These are phyloP conservation scores for Eudasyphora cyanicolor DNA, from an alignment of 2,888 invertebrate genomes.

Conservation along the genomic window DNA sequence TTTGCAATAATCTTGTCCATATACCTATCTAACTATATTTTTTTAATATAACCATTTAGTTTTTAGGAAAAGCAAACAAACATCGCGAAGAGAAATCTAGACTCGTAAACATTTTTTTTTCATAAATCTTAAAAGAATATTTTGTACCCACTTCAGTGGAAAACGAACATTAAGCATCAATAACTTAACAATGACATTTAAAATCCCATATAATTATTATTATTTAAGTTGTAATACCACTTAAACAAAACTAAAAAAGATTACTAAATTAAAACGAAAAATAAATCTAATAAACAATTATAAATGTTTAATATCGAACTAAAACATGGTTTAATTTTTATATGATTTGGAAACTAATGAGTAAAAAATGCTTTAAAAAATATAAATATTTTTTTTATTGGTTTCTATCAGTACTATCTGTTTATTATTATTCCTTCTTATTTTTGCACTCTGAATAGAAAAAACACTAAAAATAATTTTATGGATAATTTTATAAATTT, in stretches of 20 bases:
- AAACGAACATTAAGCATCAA: neutral
- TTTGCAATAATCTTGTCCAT: constrained; percentile 33
- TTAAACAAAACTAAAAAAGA: constrained; percentile 23
- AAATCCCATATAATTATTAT: constrained; percentile 18
- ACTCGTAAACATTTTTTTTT: neutral
- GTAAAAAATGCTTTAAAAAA: no score
- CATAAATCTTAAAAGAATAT: neutral
- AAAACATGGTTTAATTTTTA: neutral
- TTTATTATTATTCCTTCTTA: no score
- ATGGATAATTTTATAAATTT: no score
- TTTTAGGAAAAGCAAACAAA: neutral
- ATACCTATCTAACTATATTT: no score
- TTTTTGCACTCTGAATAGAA: no score
- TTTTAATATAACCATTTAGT: constrained; percentile 10
- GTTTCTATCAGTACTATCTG: no score
- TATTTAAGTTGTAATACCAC: constrained; percentile 37
- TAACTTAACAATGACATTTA: constrained; percentile 25
- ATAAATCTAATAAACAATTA: constrained; percentile 35
- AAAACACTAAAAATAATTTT: no score
- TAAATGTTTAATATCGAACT: constrained; percentile 35
- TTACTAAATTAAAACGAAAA: constrained; percentile 23
- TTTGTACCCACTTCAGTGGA: constrained; percentile 1
- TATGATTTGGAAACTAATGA: neutral
- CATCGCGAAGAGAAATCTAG: constrained; percentile 2
- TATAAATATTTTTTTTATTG: no score